Conservation (phyloP, 2,113 vertebrate genomes). For the Canis aureus region DNA sequence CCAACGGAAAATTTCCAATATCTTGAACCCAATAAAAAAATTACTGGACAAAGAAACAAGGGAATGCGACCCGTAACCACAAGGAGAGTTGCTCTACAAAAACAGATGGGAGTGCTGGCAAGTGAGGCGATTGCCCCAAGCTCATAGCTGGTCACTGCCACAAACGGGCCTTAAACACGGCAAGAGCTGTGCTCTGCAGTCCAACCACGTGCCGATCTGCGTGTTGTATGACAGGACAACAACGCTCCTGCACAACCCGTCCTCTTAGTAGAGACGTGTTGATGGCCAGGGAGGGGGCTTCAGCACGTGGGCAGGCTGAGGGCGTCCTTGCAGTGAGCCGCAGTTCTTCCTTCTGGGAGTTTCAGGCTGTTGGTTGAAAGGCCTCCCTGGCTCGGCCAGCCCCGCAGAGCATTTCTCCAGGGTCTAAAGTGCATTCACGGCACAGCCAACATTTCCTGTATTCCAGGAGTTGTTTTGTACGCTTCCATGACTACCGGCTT, state of each 20-base stretch:
- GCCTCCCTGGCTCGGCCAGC: neutral
- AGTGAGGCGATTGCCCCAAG: neutral
- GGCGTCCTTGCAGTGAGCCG: neutral
- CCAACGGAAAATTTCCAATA: slow-evolving; percentile 28
- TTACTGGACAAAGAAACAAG: neutral
- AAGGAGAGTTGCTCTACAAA: slow-evolving; percentile 20
- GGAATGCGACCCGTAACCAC: neutral
- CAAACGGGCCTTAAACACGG: neutral
- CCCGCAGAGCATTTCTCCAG: neutral
- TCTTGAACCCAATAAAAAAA: slow-evolving; percentile 12
- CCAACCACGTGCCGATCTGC: neutral
- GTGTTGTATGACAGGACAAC: neutral
- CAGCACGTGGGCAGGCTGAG: neutral
- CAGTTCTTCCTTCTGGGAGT: neutral
- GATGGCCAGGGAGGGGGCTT: neutral
- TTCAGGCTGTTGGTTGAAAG: neutral
- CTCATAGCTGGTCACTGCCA: neutral
- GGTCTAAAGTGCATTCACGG: neutral
- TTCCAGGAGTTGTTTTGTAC: neutral
- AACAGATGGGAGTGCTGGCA: neutral
- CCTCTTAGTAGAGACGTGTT: neutral
- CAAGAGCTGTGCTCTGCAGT: neutral
- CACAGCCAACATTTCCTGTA: neutral
- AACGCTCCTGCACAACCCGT: neutral
- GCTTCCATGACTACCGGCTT: neutral